Conservation (phyloP, 2,888 invertebrate species). For the Stenodera caucasica region DNA sequence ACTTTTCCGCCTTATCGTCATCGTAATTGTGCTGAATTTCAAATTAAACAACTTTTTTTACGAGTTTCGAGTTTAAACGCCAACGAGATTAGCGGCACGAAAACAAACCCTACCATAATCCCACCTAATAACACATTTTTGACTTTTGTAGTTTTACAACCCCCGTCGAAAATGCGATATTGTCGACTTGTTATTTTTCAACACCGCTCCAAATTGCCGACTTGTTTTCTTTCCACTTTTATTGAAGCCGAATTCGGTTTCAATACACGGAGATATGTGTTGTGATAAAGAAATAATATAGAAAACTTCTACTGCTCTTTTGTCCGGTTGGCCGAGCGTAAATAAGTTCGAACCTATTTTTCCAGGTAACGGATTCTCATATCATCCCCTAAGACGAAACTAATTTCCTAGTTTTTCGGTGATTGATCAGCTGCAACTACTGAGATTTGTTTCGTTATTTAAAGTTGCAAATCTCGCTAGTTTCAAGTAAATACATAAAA, state of each 20-base stretch:
- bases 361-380: neutral
- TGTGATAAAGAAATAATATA: neutral
- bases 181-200: too few species aligned
- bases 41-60: conserved; percentile 1
- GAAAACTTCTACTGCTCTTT: neutral
- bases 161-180: too few species aligned
- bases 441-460: neutral
- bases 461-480: neutral
- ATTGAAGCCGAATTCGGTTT: neutral
- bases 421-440: neutral
- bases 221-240: neutral
- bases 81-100: neutral
- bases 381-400: neutral
- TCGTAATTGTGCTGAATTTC: neutral
- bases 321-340: neutral
- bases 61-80: neutral
- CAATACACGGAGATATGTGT: neutral
- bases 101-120: neutral
- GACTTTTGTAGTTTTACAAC: too few species aligned
- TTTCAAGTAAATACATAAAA: neutral
- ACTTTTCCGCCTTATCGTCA: neutral
- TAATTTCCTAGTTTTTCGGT: neutral
- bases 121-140: neutral
- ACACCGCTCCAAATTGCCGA: neutral
- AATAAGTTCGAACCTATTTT: neutral